Conservation (phyloP, 2,888 invertebrate species). For the Lampropteryx suffumata region DNA sequence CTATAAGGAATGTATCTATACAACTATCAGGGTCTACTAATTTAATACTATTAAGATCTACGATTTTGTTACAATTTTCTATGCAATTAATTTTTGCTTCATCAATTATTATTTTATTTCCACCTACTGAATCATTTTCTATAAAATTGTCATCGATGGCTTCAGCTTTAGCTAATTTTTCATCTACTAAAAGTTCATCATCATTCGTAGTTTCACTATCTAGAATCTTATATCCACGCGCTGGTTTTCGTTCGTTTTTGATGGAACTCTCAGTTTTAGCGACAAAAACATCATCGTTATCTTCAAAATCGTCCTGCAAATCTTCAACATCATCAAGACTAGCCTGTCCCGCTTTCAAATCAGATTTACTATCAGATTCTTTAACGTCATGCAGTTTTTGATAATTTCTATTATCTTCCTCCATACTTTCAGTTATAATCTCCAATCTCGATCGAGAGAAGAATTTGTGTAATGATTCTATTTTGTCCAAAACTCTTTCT, state of each 20-base stretch:
- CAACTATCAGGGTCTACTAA: background rate
- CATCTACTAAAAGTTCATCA: background rate
- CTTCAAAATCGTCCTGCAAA: slow-evolving; percentile 51
- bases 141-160: background rate
- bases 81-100: too few species aligned
- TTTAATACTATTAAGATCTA: background rate
- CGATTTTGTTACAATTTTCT: background rate
- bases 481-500: slow-evolving; percentile 67
- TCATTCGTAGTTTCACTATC: background rate
- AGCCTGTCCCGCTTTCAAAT: slow-evolving; percentile 61
- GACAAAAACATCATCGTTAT: slow-evolving; percentile 40
- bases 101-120: too few species aligned
- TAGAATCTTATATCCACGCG: background rate
- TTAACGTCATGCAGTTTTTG: slow-evolving; percentile 20
- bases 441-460: slow-evolving; percentile 73
- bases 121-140: slow-evolving; percentile 1
- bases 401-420: slow-evolving; percentile 48
- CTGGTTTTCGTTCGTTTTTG: slow-evolving; percentile 25
- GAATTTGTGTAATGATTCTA: slow-evolving; percentile 72
- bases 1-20: background rate
- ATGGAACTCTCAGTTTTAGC: background rate
- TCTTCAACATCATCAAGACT: slow-evolving; percentile 76
- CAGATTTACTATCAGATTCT: slow-evolving; percentile 34
- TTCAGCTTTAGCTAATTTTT: background rate
- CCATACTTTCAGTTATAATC: slow-evolving; percentile 72